Conservation (phyloP, 2,113 vertebrate genomes). For the Engystomops pustulosus region DNA sequence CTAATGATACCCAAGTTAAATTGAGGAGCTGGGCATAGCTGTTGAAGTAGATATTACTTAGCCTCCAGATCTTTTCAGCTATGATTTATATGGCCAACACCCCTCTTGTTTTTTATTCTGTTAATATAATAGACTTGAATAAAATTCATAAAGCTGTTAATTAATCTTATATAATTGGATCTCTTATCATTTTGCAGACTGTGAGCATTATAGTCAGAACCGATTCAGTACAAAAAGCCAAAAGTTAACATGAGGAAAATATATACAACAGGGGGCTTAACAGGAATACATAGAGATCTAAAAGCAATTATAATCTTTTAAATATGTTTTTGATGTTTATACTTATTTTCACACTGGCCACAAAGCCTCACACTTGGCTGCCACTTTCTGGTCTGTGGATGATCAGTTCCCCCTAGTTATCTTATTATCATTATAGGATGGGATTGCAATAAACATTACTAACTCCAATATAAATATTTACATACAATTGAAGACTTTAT, state of each 20-base stretch:
- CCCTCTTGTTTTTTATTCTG: conserved; percentile 41
- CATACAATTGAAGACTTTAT: too few species aligned
- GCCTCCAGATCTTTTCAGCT: not conserved
- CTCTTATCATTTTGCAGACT: not conserved
- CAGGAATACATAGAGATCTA: not conserved
- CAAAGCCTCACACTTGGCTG: too few species aligned
- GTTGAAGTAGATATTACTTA: conserved; percentile 60
- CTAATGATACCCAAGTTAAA: conserved; percentile 63
- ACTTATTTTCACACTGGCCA: not conserved
- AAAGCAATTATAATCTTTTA: too few species aligned
- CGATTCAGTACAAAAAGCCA: not conserved
- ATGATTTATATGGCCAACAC: conserved; percentile 63
- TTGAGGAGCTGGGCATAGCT: conserved; percentile 56
- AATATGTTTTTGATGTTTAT: too few species aligned
- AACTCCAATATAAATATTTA: too few species aligned
- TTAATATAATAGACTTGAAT: conserved; percentile 56
- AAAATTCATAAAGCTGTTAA: conserved; percentile 31
- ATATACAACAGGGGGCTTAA: not conserved
- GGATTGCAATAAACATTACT: too few species aligned
- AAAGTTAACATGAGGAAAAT: not conserved
- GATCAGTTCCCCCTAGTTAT: too few species aligned
- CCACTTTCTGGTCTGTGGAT: too few species aligned
- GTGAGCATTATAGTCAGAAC: not conserved
- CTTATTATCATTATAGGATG: too few species aligned
- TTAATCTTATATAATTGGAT: not conserved